Base-by-base conservation (phyloP, 2,797 vertebrate species). In the Melanogrammus aeglefinus region DNA sequence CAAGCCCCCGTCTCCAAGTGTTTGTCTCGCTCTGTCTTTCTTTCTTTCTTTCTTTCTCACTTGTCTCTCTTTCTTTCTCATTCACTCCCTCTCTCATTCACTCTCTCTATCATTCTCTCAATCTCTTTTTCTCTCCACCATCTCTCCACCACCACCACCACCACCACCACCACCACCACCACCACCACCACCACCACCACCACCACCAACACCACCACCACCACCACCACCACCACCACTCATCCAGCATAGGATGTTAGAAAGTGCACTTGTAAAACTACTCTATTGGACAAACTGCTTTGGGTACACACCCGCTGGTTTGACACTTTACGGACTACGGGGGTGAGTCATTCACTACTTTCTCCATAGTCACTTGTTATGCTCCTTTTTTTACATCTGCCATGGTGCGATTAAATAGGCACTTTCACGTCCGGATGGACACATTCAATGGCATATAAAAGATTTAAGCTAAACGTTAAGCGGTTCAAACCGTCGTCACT, bases 1-100 rank as follows among this genome's bases (percentile, higher is more conserved):
- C 76, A 83, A 87, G 36, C 41, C 36, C 24, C 38, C 16, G 12
- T n/a, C 84, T 88, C 83, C 77, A 83, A 82, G 80, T 89, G 84
- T 74, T n/a, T 18, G 6, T 74, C 35, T 74, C 36, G 10, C 3
- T 74, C 35, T 39, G 18, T 39, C 27, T 31, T 18, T 35, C 21
- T 36, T 36, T 18, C 29, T 16, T 10, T 36, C 13, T n/a, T n/a
- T n/a, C n/a, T n/a, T n/a, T n/a, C n/a, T 21, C 16, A 16, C 14
- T 36, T 16, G 12, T 18, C 31, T 36, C 14, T 73, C 72, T 73
- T 31, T 14, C 70, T 31, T 31, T 31, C 70, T 72, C 27, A 33
- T n/a, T 72, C 27, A 33, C 27, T 31, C 12, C 4, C 41, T 1
- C 13, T 12, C 41, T 44, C 13, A 12, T 3, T n/a, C n/a, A n/a